These are phyloP conservation scores for Sterna hirundo DNA, from an alignment of 2,113 vertebrate species.

Conservation along the genomic window DNA sequence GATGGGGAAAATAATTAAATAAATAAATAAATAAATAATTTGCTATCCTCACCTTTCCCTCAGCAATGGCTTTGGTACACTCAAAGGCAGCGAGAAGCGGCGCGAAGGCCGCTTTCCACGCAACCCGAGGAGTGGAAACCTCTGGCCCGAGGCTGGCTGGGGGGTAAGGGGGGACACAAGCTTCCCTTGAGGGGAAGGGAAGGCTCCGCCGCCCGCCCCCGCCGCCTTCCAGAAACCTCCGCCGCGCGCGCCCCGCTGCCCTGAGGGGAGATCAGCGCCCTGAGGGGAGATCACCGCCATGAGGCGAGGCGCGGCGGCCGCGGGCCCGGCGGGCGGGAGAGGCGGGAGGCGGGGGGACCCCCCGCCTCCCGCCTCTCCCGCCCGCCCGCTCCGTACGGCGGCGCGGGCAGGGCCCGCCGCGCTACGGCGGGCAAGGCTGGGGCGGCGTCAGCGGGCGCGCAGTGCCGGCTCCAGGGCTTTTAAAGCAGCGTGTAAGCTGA, in stretches of 20 bases:
- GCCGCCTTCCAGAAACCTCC: not conserved
- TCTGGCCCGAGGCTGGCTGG: not conserved
- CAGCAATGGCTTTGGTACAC: not conserved
- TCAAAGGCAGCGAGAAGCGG: not conserved
- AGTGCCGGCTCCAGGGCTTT: constrained; percentile 68
- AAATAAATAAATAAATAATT: not conserved
- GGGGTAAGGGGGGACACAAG: too few relatives aligned
- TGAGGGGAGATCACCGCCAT: not conserved
- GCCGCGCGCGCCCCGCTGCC: not conserved
- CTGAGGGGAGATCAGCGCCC: not conserved
- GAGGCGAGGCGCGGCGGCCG: not conserved
- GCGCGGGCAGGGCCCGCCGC: constrained; percentile 11
- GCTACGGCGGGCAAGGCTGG: constrained; percentile 51
- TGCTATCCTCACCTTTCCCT: not conserved
- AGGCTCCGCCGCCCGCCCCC: fast-evolving
- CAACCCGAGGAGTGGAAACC: not conserved
- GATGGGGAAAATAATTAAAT: not conserved
- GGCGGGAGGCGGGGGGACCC: not conserved
- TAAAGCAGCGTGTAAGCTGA: constrained; percentile 71
- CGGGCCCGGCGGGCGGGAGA: not conserved
- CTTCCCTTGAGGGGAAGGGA: too few relatives aligned
- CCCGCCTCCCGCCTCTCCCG: not conserved
- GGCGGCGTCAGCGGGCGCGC: constrained; percentile 78
- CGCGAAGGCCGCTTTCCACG: fast-evolving
- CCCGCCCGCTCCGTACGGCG: not conserved